phyloP scores from a whole-genome alignment of 2,797 vertebrate genomes.

The Chromobotia macracanthus region DNA sequence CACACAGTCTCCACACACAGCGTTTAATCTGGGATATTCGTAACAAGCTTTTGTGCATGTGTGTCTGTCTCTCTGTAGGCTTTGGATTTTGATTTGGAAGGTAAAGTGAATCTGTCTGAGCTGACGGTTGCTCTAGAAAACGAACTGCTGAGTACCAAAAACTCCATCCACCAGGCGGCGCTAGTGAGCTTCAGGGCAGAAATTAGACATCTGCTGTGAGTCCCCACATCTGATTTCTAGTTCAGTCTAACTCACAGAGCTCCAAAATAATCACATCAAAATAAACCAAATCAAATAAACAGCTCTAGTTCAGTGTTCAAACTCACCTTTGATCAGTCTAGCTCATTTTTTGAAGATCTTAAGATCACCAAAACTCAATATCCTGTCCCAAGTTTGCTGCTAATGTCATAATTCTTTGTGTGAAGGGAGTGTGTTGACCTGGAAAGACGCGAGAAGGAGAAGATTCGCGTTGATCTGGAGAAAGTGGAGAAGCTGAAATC shows the following conservation, averaged over 20 bases:
- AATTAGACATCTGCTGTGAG: slow-evolving; percentile 92
- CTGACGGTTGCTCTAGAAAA: slow-evolving; percentile 91
- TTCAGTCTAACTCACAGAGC: slow-evolving; percentile 5
- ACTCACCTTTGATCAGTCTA: background rate
- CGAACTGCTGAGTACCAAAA: slow-evolving; percentile 89
- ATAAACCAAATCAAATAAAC: too few species aligned
- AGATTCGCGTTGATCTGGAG: slow-evolving; percentile 87
- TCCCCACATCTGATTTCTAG: slow-evolving; percentile 46
- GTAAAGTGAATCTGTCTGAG: slow-evolving; percentile 87
- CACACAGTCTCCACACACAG: background rate
- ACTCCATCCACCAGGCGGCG: slow-evolving; percentile 87
- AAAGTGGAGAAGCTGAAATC: slow-evolving; percentile 90
- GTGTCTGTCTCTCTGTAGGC: slow-evolving; percentile 74
- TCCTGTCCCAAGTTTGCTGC: background rate
- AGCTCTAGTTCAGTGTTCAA: background rate
- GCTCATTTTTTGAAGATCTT: background rate
- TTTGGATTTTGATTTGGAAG: slow-evolving; percentile 88
- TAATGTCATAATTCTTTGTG: slow-evolving; percentile 9
- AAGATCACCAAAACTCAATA: background rate
- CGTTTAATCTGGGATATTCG: background rate
- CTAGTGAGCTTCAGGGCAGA: slow-evolving; percentile 92
- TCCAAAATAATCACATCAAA: too few species aligned
- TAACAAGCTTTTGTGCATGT: slow-evolving; percentile 9
- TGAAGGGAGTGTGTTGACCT: slow-evolving; percentile 85
- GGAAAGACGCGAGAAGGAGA: slow-evolving; percentile 89